Conservation (phyloP, 2,113 vertebrate genomes). For the Mobula hypostoma region DNA sequence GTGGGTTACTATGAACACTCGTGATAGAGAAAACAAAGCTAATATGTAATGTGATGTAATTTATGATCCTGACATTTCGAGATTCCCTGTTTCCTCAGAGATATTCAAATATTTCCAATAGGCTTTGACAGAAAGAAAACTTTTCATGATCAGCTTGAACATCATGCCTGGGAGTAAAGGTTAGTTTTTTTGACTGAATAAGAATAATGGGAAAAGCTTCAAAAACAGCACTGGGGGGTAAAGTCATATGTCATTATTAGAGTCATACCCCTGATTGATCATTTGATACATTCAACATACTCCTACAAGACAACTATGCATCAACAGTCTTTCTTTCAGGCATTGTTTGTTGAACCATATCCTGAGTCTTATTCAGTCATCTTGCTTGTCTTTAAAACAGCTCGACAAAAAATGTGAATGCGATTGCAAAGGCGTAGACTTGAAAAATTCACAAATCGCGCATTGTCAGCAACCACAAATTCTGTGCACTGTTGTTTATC, state of each 20-base stretch:
- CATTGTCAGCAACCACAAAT: neutral
- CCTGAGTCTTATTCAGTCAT: neutral
- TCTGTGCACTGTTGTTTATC: neutral
- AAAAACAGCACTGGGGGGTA: conserved; percentile 19
- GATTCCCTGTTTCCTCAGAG: neutral
- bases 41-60: conserved; percentile 31
- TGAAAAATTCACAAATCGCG: conserved; percentile 18
- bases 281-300: conserved; percentile 27
- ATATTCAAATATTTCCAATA: conserved; percentile 13
- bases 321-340: conserved; percentile 12
- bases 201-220: conserved; percentile 21
- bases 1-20: neutral
- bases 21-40: neutral
- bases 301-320: neutral
- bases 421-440: neutral
- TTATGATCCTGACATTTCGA: conserved; percentile 36
- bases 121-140: conserved; percentile 33
- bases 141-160: conserved; percentile 13
- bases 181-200: conserved; percentile 34
- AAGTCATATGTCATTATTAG: conserved; percentile 34
- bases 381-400: neutral
- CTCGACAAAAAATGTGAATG: neutral
- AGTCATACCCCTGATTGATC: conserved; percentile 29
- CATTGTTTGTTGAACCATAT: conserved; percentile 23
- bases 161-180: conserved; percentile 13